phyloP scores from a whole-genome alignment of 2,113 vertebrate species.

The Protobothrops flavoviridis region DNA sequence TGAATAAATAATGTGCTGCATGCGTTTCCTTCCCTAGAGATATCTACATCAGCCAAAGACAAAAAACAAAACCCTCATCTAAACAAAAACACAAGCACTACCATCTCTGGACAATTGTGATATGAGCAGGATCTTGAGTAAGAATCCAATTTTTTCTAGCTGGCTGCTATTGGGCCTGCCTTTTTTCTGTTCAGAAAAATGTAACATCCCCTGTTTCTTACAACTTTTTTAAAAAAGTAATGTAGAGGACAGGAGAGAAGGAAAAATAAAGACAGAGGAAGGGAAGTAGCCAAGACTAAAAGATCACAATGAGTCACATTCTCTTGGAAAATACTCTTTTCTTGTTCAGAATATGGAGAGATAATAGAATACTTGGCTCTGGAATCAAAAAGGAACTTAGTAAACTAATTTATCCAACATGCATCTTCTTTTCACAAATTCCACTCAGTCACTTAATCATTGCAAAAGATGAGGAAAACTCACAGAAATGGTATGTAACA shows the following conservation, averaged over 20 bases:
- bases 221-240: not conserved
- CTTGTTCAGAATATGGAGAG: not conserved
- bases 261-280: not conserved
- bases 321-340: not conserved
- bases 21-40: not conserved
- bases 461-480: not conserved
- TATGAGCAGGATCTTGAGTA: not conserved
- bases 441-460: not conserved
- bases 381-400: not conserved
- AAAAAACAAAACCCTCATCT: not conserved
- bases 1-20: not conserved
- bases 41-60: not conserved
- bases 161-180: not conserved
- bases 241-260: not conserved
- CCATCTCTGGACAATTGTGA: not conserved
- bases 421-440: not conserved
- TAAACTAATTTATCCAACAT: not conserved
- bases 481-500: not conserved
- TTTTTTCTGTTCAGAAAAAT: not conserved
- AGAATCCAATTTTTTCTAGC: not conserved
- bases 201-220: not conserved
- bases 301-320: not conserved
- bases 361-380: not conserved
- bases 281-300: not conserved
- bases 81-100: not conserved